Conservation (phyloP, 2,888 invertebrate species). For the Cheilosia scutellata region DNA sequence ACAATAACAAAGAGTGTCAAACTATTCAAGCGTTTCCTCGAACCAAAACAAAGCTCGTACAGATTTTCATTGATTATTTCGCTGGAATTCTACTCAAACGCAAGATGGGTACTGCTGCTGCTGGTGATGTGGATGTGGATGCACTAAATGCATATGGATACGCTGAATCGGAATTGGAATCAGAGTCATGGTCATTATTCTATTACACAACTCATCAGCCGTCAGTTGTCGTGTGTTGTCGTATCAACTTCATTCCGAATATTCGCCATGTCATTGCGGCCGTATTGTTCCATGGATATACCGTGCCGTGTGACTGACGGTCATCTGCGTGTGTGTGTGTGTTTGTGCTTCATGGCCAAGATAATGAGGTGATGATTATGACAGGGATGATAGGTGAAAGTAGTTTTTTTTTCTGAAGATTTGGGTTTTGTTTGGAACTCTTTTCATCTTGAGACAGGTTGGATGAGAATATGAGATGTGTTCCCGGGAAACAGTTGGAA, state of each 20-base stretch:
- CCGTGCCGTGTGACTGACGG: slow-evolving; percentile 27
- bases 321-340: slow-evolving; percentile 19
- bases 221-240: slow-evolving; percentile 55
- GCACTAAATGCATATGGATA: slow-evolving; percentile 19
- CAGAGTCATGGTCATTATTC: slow-evolving; percentile 66
- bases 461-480: slow-evolving; percentile 20
- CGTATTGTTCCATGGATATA: slow-evolving; percentile 43
- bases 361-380: slow-evolving; percentile 64
- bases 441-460: slow-evolving; percentile 32
- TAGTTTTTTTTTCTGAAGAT: slow-evolving; percentile 35
- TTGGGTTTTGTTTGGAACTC: slow-evolving; percentile 30
- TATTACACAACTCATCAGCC: slow-evolving; percentile 62
- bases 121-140: background rate
- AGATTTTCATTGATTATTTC: slow-evolving; percentile 64
- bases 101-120: too few relatives aligned
- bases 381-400: slow-evolving; percentile 72
- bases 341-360: slow-evolving; percentile 24
- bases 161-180: slow-evolving; percentile 29
- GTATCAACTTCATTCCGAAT: slow-evolving; percentile 55
- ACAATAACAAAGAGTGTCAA: slow-evolving; percentile 42
- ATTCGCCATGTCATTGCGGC: slow-evolving; percentile 57
- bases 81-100: slow-evolving; percentile 44
- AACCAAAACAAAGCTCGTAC: slow-evolving; percentile 48
- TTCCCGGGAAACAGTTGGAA: slow-evolving; percentile 46
- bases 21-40: slow-evolving; percentile 44